Percentiles rank a stretch among this genome's conserved stretches.
These are phyloP conservation scores for Heterotis niloticus DNA, from an alignment of 2,113 vertebrate genomes.

Conservation along the genomic window DNA sequence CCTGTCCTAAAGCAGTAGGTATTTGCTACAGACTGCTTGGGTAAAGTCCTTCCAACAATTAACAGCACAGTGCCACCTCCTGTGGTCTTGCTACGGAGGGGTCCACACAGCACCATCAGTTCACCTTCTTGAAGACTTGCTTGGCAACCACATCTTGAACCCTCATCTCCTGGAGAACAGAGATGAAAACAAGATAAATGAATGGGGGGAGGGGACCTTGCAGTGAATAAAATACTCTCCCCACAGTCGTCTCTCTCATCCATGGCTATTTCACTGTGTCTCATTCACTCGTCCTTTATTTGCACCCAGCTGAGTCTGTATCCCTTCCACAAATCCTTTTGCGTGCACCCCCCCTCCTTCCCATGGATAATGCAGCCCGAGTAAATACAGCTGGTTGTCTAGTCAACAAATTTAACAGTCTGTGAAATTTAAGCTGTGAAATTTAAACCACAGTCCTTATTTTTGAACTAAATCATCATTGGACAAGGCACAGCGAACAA, in stretches of 20 bases:
- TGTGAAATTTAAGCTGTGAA: no score
- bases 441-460: no score
- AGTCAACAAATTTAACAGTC: no score
- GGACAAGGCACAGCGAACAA: no score
- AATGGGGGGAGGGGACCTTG: background rate
- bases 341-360: background rate
- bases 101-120: constrained; percentile 43
- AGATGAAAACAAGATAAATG: constrained; percentile 10
- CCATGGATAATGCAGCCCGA: background rate
- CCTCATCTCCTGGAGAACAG: constrained; percentile 74
- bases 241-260: constrained; percentile 16
- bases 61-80: background rate
- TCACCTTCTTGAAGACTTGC: constrained; percentile 84
- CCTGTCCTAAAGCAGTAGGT: no score
- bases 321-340: background rate
- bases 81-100: background rate
- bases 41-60: no score
- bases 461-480: no score
- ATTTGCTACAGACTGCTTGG: no score
- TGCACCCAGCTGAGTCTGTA: background rate
- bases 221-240: background rate
- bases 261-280: background rate
- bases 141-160: constrained; percentile 71
- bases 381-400: no score
- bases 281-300: background rate